Percentiles rank a stretch among this genome's conserved stretches.
These are phyloP conservation scores for Halcyon senegalensis DNA, from an alignment of 2,113 vertebrate genomes.

Conservation along the genomic window DNA sequence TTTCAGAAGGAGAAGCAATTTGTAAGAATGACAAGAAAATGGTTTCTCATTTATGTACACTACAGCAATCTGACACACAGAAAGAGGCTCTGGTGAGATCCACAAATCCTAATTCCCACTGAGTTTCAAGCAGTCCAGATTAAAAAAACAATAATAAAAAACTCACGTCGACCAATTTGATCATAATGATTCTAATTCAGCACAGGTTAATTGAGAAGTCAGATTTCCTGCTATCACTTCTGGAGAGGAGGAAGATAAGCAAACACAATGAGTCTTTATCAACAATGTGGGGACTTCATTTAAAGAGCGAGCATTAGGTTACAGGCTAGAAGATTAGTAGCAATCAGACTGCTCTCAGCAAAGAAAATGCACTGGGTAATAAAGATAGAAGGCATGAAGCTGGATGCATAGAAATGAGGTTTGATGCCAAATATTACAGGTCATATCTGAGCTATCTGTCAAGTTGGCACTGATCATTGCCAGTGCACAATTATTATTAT, in stretches of 20 bases:
- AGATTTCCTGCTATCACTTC: constrained; percentile 52
- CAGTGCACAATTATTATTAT: constrained; percentile 20
- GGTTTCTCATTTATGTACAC: constrained; percentile 47
- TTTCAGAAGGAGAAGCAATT: constrained; percentile 50
- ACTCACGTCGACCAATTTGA: not conserved
- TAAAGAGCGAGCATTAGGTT: constrained; percentile 62
- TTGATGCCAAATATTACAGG: constrained; percentile 48
- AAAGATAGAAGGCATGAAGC: constrained; percentile 54
- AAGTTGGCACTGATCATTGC: constrained; percentile 39
- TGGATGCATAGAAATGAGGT: constrained; percentile 56
- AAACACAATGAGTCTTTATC: constrained; percentile 58
- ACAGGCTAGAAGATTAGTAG: constrained; percentile 56
- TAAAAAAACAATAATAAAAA: not conserved
- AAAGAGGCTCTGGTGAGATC: not conserved
- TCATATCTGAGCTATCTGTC: constrained; percentile 48
- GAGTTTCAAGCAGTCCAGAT: not conserved
- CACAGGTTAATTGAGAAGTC: constrained; percentile 67
- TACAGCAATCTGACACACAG: not conserved
- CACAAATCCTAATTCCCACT: constrained; percentile 15
- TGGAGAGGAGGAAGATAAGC: constrained; percentile 58
- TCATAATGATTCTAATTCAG: constrained; percentile 49
- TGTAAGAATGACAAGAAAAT: constrained; percentile 57
- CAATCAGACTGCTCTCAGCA: constrained; percentile 50
- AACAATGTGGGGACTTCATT: constrained; percentile 55
- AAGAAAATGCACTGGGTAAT: constrained; percentile 56